These are phyloP conservation scores for Drosophila paucipuncta DNA, from an alignment of 2,888 invertebrate genomes.

Conservation along the genomic window DNA sequence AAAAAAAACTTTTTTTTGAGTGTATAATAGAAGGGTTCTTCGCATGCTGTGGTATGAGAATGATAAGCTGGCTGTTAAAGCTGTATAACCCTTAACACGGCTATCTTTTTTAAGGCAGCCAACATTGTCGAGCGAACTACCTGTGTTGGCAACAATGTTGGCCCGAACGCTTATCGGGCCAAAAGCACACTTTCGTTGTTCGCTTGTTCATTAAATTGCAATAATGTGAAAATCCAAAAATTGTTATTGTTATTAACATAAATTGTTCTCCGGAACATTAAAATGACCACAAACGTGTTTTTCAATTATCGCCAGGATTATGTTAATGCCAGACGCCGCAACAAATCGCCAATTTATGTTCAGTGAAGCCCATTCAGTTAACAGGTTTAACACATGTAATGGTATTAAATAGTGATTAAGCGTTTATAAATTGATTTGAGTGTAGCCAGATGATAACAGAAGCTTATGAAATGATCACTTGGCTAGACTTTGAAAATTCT, in stretches of 20 bases:
- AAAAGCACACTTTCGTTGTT: conserved; percentile 45
- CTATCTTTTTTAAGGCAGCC: conserved; percentile 46
- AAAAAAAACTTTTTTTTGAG: background rate
- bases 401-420: conserved; percentile 54
- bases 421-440: conserved; percentile 20
- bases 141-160: conserved; percentile 47
- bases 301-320: conserved; percentile 79
- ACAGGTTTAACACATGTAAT: conserved; percentile 73
- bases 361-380: conserved; percentile 64
- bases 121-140: conserved; percentile 38
- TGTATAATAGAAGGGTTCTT: conserved; percentile 24
- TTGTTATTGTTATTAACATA: conserved; percentile 68
- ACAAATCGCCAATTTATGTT: conserved; percentile 76
- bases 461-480: conserved; percentile 21
- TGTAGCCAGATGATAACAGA: conserved; percentile 32
- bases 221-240: conserved; percentile 64
- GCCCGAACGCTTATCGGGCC: conserved; percentile 59
- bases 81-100: background rate
- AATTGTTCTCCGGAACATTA: conserved; percentile 57
- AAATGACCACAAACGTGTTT: conserved; percentile 79
- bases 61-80: conserved; percentile 49
- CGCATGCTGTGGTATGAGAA: conserved; percentile 39
- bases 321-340: conserved; percentile 71
- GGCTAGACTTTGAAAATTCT: background rate
- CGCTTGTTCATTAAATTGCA: conserved; percentile 70